These are phyloP conservation scores for Megaleporinus macrocephalus DNA, from an alignment of 2,113 vertebrate genomes.

Conservation along the genomic window DNA sequence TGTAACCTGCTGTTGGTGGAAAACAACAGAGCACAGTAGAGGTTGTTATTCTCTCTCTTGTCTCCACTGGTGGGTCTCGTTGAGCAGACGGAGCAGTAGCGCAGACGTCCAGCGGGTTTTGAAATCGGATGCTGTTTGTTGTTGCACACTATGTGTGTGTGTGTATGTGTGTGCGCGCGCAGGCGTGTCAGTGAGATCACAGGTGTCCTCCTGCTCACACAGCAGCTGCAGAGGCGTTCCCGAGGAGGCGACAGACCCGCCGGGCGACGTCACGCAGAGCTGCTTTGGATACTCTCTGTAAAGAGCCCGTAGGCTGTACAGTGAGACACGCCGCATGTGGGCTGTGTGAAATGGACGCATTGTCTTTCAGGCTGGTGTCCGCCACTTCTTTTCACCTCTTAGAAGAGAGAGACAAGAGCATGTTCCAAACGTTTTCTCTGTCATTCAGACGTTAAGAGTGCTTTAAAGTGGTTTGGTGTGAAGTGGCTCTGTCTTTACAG, in stretches of 20 bases:
- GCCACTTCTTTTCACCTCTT: too few relatives aligned
- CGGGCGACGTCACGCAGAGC: not conserved
- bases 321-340: too few relatives aligned
- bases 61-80: not conserved
- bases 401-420: too few relatives aligned
- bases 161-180: not conserved
- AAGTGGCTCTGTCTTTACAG: too few relatives aligned
- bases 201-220: constrained; percentile 44
- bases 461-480: too few relatives aligned
- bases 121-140: constrained; percentile 45
- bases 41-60: not conserved
- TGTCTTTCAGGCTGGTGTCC: too few relatives aligned
- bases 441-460: too few relatives aligned
- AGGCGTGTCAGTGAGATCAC: constrained; percentile 18
- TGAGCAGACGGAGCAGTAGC: constrained; percentile 2
- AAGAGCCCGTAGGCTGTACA: not conserved
- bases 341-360: too few relatives aligned
- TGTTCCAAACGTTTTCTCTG: too few relatives aligned
- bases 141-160: not conserved
- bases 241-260: not conserved
- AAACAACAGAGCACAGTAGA: not conserved
- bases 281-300: not conserved
- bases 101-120: constrained; percentile 11
- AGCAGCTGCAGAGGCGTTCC: constrained; percentile 13
- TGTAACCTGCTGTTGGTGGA: not conserved